phyloP scores from a whole-genome alignment of 2,797 vertebrate species.

The Leucoraja ocellata region DNA sequence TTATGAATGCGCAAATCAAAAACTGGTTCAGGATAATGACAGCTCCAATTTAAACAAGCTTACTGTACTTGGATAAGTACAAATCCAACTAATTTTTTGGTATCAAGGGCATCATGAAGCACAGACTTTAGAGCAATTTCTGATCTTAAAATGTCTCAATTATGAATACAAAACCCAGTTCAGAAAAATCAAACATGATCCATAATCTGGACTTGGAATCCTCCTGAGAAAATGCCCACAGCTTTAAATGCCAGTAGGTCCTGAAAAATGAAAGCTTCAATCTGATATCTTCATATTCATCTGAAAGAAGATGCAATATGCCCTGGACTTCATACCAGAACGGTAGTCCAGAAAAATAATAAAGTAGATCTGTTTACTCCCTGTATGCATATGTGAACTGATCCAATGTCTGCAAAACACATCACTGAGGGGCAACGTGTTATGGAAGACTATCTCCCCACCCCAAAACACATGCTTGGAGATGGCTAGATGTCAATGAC shows the following conservation, averaged over 20 bases:
- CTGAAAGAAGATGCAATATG: not conserved
- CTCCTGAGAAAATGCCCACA: not conserved
- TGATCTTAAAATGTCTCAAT: not conserved
- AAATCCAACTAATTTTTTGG: not conserved
- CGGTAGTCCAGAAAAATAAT: not conserved
- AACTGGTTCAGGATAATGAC: not conserved
- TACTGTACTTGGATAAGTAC: not conserved
- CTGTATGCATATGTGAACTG: not conserved
- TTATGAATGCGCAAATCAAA: not conserved
- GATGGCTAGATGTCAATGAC: not conserved
- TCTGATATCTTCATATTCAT: not conserved
- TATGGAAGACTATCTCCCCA: not conserved
- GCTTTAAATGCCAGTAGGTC: not conserved
- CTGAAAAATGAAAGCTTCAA: not conserved
- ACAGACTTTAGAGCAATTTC: not conserved
- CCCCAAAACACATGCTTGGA: not conserved
- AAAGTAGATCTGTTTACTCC: not conserved
- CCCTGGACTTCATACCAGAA: not conserved
- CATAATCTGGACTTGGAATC: not conserved
- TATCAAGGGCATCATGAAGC: not conserved
- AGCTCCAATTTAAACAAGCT: not conserved
- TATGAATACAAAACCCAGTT: not conserved
- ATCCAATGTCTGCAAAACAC: not conserved
- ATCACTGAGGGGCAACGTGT: not conserved
- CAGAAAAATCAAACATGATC: not conserved